Evolutionary conservation across 1,140 invertebrate species (phyloP).

Genomic region (Metaphire vulgaris): DNA sequence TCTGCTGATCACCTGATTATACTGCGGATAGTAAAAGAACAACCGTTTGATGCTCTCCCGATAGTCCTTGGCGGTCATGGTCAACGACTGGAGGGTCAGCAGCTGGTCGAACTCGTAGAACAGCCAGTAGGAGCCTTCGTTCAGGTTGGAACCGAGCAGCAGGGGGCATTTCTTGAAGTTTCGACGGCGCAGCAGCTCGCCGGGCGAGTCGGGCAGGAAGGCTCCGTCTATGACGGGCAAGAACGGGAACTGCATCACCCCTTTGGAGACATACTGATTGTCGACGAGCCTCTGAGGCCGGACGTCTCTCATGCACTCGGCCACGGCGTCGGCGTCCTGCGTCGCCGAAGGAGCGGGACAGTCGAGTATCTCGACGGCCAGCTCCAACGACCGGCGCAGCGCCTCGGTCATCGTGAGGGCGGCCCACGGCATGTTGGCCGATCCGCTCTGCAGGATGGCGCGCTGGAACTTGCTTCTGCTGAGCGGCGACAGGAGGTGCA

Average conservation of each 20-base stretch:
- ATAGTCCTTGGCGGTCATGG: constrained; percentile 66
- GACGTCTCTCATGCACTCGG: constrained; percentile 68
- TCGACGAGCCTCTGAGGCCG: constrained; percentile 68
- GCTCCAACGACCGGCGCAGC: constrained; percentile 64
- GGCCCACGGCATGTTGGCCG: constrained; percentile 74
- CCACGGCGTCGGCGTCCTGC: constrained; percentile 62
- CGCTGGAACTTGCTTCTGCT: constrained; percentile 41
- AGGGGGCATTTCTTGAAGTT: constrained; percentile 94
- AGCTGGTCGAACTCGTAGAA: constrained; percentile 65
- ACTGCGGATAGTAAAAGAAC: constrained; percentile 41
- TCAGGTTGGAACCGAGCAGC: constrained; percentile 85
- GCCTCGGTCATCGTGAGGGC: constrained; percentile 76
- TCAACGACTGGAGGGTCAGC: constrained; percentile 35
- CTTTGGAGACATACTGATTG: constrained; percentile 73
- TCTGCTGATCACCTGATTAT: constrained; percentile 60
- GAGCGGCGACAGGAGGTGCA: constrained; percentile 29
- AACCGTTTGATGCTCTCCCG: constrained; percentile 43
- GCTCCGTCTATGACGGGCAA: constrained; percentile 79
- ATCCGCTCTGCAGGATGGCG: constrained; percentile 36
- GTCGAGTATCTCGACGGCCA: constrained; percentile 70
- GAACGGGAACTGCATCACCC: constrained; percentile 49
- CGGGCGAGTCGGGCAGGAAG: constrained; percentile 78
- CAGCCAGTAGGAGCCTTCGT: constrained; percentile 85
- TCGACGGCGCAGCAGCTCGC: constrained; percentile 65
- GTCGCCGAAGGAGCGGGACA: constrained; percentile 54